Conservation (phyloP, 2,113 vertebrate species). For the Ailurus styani region DNA sequence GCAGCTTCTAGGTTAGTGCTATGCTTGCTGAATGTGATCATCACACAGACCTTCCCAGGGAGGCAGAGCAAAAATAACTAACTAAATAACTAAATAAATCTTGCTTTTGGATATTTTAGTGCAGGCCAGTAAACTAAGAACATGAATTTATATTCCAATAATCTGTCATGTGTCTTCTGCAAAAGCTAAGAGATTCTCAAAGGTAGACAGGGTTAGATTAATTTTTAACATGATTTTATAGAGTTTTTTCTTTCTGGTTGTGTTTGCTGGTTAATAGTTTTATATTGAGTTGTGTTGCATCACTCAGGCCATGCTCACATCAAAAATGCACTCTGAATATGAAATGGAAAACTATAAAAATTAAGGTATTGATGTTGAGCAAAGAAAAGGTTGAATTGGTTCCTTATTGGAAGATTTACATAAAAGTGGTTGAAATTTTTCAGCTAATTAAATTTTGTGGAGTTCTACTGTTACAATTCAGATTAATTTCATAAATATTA, state of each 20-base stretch:
- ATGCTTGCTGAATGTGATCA: neutral
- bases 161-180: neutral
- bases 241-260: neutral
- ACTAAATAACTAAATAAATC: neutral
- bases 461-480: neutral
- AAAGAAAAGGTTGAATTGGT: neutral
- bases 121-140: neutral
- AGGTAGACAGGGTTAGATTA: neutral
- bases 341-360: neutral
- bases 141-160: neutral
- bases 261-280: neutral
- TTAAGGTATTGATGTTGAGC: neutral
- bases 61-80: neutral
- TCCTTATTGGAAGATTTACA: conserved; percentile 1
- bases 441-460: conserved; percentile 33
- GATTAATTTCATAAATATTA: conserved; percentile 29
- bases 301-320: neutral
- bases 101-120: neutral
- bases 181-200: neutral
- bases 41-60: neutral
- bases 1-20: neutral
- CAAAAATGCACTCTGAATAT: neutral
- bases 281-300: neutral
- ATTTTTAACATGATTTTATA: neutral
- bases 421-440: neutral